These are phyloP conservation scores for Piscicola geometra DNA, from an alignment of 2,888 invertebrate genomes.

Conservation along the genomic window DNA sequence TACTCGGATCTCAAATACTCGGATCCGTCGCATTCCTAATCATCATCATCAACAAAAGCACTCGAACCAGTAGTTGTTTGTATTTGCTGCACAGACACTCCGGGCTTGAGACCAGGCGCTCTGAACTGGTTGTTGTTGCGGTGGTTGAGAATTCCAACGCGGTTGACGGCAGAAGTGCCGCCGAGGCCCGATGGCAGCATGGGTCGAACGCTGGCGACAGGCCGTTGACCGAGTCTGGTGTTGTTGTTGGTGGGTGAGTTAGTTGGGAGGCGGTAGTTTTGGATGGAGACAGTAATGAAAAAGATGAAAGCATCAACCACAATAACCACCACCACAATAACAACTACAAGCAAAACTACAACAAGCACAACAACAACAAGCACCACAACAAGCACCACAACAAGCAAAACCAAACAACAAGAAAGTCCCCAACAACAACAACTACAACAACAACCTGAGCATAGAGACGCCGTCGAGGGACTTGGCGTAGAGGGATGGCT, in stretches of 20 bases:
- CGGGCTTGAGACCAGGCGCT: constrained; percentile 61
- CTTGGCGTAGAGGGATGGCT: constrained; percentile 21
- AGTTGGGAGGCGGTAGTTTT: too few relatives aligned
- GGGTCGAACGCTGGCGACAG: constrained; percentile 68
- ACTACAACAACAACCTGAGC: constrained; percentile 12
- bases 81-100: constrained; percentile 92
- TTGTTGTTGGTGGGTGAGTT: too few relatives aligned
- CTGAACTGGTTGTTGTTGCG: constrained; percentile 25
- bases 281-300: too few relatives aligned
- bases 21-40: not conserved
- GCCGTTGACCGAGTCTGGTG: constrained; percentile 50
- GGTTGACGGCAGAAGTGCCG: constrained; percentile 42
- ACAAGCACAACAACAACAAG: too few relatives aligned
- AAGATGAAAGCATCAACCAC: too few relatives aligned
- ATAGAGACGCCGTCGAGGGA: constrained; percentile 26
- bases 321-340: too few relatives aligned
- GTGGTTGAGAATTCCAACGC: constrained; percentile 41
- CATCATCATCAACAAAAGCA: too few relatives aligned
- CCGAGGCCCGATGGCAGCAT: constrained; percentile 66
- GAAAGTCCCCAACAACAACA: too few relatives aligned
- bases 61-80: constrained; percentile 80
- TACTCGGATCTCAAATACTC: not conserved
- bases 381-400: too few relatives aligned
- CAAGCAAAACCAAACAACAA: too few relatives aligned
- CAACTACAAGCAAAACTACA: too few relatives aligned